Evolutionary conservation across 2,797 vertebrate genomes (phyloP).

Genomic region (Acrossocheilus fasciatus): DNA sequence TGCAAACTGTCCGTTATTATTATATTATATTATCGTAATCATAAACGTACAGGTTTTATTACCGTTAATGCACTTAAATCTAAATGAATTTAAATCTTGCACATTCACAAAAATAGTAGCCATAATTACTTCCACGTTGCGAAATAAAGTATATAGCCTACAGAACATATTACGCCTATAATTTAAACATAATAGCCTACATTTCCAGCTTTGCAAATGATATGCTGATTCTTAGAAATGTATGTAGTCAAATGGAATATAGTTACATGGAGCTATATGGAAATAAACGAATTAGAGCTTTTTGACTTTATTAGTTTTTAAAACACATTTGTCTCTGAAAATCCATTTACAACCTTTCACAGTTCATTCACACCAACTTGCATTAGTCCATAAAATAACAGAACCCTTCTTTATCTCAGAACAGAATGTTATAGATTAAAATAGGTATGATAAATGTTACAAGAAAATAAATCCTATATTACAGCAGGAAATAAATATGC

Average conservation of each 20-base stretch:
- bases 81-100: too few species aligned
- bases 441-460: background rate
- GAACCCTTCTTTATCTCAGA: background rate
- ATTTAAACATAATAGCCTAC: background rate
- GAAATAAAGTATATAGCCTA: background rate
- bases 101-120: too few species aligned
- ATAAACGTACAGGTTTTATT: too few species aligned
- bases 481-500: conserved; percentile 51
- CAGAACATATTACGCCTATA: background rate
- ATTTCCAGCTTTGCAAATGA: background rate
- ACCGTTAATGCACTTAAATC: too few species aligned
- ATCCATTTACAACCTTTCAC: background rate
- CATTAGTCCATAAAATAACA: conserved; percentile 5
- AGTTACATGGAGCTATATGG: background rate
- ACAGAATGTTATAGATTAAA: conserved; percentile 21
- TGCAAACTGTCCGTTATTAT: too few species aligned
- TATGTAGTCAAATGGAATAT: background rate
- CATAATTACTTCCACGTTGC: background rate
- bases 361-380: conserved; percentile 13
- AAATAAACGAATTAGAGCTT: background rate
- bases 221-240: background rate
- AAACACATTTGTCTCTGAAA: conserved; percentile 6
- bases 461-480: conserved; percentile 31
- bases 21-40: too few species aligned
- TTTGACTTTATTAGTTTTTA: conserved; percentile 37